phyloP scores from a whole-genome alignment of 2,888 invertebrate genomes.

The Drosophila macrothrix region DNA sequence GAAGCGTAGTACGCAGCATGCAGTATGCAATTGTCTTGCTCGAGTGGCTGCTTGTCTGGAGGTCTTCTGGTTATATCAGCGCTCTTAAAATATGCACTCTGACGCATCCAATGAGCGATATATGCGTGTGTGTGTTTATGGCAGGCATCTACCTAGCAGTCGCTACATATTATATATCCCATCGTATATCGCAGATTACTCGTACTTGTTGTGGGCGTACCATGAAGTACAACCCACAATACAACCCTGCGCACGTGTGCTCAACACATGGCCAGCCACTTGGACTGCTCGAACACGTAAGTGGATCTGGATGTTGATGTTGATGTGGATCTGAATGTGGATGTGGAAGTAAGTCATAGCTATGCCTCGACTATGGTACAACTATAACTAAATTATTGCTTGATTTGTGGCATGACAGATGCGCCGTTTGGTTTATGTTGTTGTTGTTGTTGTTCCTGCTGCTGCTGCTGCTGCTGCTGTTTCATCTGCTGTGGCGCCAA shows the following conservation, averaged over 20 bases:
- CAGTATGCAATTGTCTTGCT: slow-evolving; percentile 13
- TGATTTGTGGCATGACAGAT: slow-evolving; percentile 67
- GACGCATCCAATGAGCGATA: slow-evolving; percentile 74
- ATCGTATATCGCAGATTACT: slow-evolving; percentile 53
- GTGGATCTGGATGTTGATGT: slow-evolving; percentile 29
- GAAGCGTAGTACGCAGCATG: slow-evolving; percentile 24
- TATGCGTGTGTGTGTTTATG: slow-evolving; percentile 31
- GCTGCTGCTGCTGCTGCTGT: slow-evolving; percentile 20
- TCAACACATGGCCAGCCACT: slow-evolving; percentile 55
- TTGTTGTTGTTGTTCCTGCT: background rate
- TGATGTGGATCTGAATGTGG: slow-evolving; percentile 37
- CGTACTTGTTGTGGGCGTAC: slow-evolving; percentile 63
- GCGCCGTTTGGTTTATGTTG: slow-evolving; percentile 31
- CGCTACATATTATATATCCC: slow-evolving; percentile 30
- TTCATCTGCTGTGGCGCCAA: slow-evolving; percentile 24
- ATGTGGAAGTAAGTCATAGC: slow-evolving; percentile 58
- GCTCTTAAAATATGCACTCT: slow-evolving; percentile 73
- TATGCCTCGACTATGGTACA: slow-evolving; percentile 26
- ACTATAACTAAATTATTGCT: slow-evolving; percentile 61
- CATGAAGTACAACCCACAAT: slow-evolving; percentile 51
- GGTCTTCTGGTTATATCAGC: slow-evolving; percentile 68
- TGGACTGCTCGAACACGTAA: slow-evolving; percentile 34
- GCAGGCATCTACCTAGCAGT: slow-evolving; percentile 47
- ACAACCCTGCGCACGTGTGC: slow-evolving; percentile 65
- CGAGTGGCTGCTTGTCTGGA: slow-evolving; percentile 47